Evolutionary conservation across 1,140 invertebrate genomes (phyloP), one percentile per base, ranked within the genome.

Genomic region (Ceratosolen fusciceps): DNA sequence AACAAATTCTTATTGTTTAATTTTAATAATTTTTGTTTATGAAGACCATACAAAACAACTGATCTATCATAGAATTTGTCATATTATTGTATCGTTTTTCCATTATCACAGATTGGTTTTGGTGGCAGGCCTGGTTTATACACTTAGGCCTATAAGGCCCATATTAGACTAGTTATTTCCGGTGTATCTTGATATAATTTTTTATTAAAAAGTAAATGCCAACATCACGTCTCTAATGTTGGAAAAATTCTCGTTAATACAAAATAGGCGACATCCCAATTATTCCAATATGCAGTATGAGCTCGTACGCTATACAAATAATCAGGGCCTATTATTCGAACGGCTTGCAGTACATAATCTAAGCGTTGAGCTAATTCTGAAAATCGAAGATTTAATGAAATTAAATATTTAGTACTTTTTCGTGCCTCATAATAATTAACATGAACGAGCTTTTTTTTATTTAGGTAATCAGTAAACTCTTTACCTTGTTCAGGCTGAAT

Each of bases 281-380:
- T 94, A 82, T 87, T 92, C 94, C 94, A 95, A 87, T 95, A 95
- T 19, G 91, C 92, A 0, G 94, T 94, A 83, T 95, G 94, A 2
- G 94, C 93, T 65, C 93, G 94, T 31, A 95, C 88, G 19, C 93
- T 92, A 39, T 93, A 92, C 21, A 94, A 88, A 85, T 95, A 95
- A 83, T 92, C 93, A 80, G 92, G 86, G 56, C 91, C 90, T 88
- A 92, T 86, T 88, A 92, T 86, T 74, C 90, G 90, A 68, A 91
- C 90, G 47, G 93, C 92, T 81, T 91, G 90, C 73, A 95, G 86
- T 72, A 93, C 92, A 85, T 93, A 95, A 87, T 95, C 94, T 79
- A 94, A 86, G 77, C 94, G 91, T 82, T 93, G 92, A 73, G 93
- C 89, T 83, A 94, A 86, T 84, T 93, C 93, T 93, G 84, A 4